phyloP scores from a whole-genome alignment of 2,797 vertebrate species.

The Notolepis coatsorum region DNA sequence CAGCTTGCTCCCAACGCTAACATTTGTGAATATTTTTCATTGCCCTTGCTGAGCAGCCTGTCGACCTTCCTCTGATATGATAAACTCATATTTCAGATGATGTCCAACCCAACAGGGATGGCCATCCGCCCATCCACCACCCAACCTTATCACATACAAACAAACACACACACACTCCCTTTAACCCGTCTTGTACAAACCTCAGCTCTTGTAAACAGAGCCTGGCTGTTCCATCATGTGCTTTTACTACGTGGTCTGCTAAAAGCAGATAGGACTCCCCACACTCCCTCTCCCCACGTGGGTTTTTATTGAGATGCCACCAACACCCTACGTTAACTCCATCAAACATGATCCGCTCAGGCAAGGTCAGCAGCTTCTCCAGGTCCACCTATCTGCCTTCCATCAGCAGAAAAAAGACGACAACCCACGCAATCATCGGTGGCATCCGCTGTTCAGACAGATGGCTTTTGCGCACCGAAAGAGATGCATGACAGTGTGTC shows the following conservation, averaged over 20 bases:
- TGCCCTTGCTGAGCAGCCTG: not conserved
- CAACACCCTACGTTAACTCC: constrained; percentile 42
- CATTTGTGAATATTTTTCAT: constrained; percentile 8
- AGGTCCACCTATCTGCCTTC: not conserved
- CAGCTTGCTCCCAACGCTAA: too few species aligned
- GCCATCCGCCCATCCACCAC: not conserved
- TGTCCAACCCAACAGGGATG: not conserved
- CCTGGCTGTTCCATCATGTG: constrained; percentile 10
- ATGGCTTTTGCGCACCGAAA: constrained; percentile 3
- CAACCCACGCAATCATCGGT: not conserved
- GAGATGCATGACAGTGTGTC: not conserved
- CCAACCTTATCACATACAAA: constrained; percentile 26
- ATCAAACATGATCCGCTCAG: constrained; percentile 29
- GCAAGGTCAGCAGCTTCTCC: constrained; percentile 33
- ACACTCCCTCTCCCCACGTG: constrained; percentile 24
- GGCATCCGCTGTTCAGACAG: not conserved
- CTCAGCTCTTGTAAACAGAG: constrained; percentile 35
- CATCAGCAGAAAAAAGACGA: constrained; percentile 31
- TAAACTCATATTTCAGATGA: constrained; percentile 9
- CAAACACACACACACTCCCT: not conserved
- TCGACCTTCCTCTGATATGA: constrained; percentile 22
- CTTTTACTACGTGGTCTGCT: constrained; percentile 40
- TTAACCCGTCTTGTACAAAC: not conserved
- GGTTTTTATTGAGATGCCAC: constrained; percentile 44
- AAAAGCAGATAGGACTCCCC: constrained; percentile 22